Conservation (phyloP, 2,797 vertebrate species). For the Hoplostethus atlanticus region DNA sequence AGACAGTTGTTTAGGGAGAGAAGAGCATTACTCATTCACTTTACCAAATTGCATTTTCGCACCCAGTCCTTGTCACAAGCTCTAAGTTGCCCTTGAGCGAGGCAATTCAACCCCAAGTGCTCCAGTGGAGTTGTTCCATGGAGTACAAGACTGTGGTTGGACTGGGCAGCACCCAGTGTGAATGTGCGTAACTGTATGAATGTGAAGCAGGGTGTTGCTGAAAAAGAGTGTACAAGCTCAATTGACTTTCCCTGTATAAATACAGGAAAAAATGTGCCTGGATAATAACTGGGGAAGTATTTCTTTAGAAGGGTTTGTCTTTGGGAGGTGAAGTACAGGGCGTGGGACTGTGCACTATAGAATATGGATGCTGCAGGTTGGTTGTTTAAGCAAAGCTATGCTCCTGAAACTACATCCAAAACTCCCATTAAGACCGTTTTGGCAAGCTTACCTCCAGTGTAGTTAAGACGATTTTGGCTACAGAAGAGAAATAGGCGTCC, state of each 20-base stretch:
- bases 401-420: constrained; percentile 48
- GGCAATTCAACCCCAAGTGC: too few species aligned
- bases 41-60: too few species aligned
- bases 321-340: constrained; percentile 38
- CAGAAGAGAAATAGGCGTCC: constrained; percentile 89
- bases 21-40: too few species aligned
- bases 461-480: constrained; percentile 87
- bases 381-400: constrained; percentile 55
- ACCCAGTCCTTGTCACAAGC: too few species aligned
- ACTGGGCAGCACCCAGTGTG: neutral
- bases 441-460: constrained; percentile 85
- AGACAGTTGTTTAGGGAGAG: too few species aligned
- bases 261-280: neutral
- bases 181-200: constrained; percentile 16
- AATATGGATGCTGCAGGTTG: neutral
- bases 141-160: neutral
- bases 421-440: constrained; percentile 43
- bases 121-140: too few species aligned
- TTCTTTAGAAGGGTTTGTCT: constrained; percentile 34
- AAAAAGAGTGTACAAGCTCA: constrained; percentile 22
- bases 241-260: constrained; percentile 7
- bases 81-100: too few species aligned
- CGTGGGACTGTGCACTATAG: neutral
- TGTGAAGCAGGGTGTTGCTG: constrained; percentile 11
- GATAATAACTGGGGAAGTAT: constrained; percentile 24